Conservation (phyloP, 2,888 invertebrate species). For the Tiliacea aurago region DNA sequence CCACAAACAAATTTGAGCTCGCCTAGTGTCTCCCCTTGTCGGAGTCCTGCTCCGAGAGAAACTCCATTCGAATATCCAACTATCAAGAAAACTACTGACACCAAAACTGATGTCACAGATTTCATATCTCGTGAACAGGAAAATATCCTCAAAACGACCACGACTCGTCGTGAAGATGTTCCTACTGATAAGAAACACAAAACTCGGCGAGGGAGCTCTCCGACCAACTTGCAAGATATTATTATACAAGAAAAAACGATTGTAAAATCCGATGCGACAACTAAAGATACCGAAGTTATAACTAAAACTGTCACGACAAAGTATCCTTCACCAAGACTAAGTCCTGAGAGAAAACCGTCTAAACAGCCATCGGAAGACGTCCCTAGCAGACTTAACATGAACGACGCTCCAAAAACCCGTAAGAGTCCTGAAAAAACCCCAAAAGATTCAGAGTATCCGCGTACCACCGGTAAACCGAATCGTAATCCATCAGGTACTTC, state of each 20-base stretch:
- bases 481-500: constrained; percentile 35
- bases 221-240: constrained; percentile 76
- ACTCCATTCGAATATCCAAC: constrained; percentile 63
- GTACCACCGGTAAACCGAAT: constrained; percentile 21
- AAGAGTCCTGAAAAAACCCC: constrained; percentile 32
- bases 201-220: constrained; percentile 72
- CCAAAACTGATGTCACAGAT: constrained; percentile 67
- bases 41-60: constrained; percentile 76
- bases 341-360: constrained; percentile 58
- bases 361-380: constrained; percentile 17
- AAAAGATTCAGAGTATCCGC: constrained; percentile 17
- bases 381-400: constrained; percentile 10
- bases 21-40: constrained; percentile 79
- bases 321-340: constrained; percentile 45
- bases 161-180: constrained; percentile 29
- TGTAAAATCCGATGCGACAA: constrained; percentile 36
- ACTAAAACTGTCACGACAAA: constrained; percentile 46
- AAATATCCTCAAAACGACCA: constrained; percentile 65
- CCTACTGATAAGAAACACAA: constrained; percentile 56
- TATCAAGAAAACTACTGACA: constrained; percentile 60
- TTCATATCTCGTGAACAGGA: constrained; percentile 75
- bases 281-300: constrained; percentile 37
- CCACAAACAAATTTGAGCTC: constrained; percentile 72
- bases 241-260: constrained; percentile 61
- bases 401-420: constrained; percentile 15